Evolutionary conservation across 30 jellyfish, hydroid and myxozoan genomes (phyloP).

Genomic region (Aurelia coerulea): DNA sequence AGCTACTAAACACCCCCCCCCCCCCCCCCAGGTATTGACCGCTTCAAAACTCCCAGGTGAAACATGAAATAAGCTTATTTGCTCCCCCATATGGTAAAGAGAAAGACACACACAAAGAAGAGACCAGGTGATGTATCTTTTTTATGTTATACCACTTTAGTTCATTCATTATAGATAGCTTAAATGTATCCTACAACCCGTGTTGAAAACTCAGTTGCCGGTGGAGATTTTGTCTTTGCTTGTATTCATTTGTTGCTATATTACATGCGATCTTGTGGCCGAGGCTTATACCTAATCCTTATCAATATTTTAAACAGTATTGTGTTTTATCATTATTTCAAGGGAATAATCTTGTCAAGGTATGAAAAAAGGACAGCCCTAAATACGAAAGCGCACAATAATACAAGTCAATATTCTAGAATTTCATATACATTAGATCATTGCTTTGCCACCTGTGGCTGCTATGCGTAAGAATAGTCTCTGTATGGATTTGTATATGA

Average conservation of each 20-base stretch:
- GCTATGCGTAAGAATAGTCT: slow-evolving; percentile 31
- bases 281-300: not conserved
- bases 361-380: slow-evolving; percentile 50
- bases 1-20: no score
- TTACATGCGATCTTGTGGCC: slow-evolving; percentile 4
- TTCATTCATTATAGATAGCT: no score
- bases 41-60: no score
- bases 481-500: slow-evolving; percentile 40
- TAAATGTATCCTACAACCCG: no score
- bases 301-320: slow-evolving; percentile 4
- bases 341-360: slow-evolving; percentile 32
- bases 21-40: no score
- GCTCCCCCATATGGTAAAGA: no score
- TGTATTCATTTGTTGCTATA: not conserved
- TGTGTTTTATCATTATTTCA: slow-evolving; percentile 39
- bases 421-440: slow-evolving; percentile 30
- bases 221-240: not conserved
- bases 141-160: no score
- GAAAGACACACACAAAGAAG: no score
- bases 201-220: no score
- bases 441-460: slow-evolving; percentile 56
- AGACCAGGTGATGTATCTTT: no score
- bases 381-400: slow-evolving; percentile 48
- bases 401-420: slow-evolving; percentile 13
- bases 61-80: no score